Evolutionary conservation across 2,888 invertebrate genomes (phyloP).

Genomic region (Caenorhabditis sp.): DNA sequence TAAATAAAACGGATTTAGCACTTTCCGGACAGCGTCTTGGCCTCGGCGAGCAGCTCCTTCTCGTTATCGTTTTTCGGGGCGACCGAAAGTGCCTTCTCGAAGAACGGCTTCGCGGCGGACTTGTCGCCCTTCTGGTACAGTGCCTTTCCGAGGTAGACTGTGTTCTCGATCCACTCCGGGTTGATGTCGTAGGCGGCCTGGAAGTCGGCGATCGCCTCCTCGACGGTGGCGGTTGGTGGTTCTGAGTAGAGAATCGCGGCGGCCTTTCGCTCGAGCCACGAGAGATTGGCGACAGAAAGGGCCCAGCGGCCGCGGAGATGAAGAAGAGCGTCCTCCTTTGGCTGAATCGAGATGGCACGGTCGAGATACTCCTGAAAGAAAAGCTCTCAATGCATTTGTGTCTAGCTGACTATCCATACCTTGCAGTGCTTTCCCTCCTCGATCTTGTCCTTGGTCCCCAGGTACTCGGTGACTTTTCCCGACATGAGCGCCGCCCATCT

Average conservation of each 20-base stretch:
- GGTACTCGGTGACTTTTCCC: constrained; percentile 71
- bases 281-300: constrained; percentile 68
- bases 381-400: too few species aligned
- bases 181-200: constrained; percentile 78
- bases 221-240: constrained; percentile 69
- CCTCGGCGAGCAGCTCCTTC: constrained; percentile 61
- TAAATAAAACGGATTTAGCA: constrained; percentile 32
- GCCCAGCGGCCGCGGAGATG: constrained; percentile 71
- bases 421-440: constrained; percentile 76
- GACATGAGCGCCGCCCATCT: constrained; percentile 75
- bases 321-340: constrained; percentile 66
- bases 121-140: constrained; percentile 71
- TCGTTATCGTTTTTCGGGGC: constrained; percentile 63
- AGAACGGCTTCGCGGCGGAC: constrained; percentile 65
- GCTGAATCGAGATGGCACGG: constrained; percentile 67
- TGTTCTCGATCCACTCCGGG: constrained; percentile 81
- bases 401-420: too few species aligned
- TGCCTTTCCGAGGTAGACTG: constrained; percentile 80
- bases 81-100: constrained; percentile 61
- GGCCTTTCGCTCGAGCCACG: constrained; percentile 72
- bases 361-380: constrained; percentile 76
- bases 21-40: constrained; percentile 59
- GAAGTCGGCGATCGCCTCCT: constrained; percentile 70
- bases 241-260: constrained; percentile 66
- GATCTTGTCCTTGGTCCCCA: constrained; percentile 77